Conservation (phyloP, 1,140 invertebrate genomes). For the Drosophila sechellia region DNA sequence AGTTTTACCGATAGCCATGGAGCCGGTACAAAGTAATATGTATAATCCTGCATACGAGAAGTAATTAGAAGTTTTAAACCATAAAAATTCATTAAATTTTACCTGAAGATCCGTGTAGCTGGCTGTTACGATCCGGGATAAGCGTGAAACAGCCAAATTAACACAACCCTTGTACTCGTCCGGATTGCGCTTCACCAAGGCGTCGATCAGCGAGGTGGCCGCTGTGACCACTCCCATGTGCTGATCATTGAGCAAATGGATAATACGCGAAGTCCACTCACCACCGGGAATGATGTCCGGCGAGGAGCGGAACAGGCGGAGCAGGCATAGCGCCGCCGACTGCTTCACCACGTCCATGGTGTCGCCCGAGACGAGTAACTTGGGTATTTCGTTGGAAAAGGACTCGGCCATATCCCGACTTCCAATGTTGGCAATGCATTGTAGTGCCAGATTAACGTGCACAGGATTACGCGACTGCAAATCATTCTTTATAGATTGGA, state of each 20-base stretch:
- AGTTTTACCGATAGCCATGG: conserved; percentile 99
- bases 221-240: conserved; percentile 99
- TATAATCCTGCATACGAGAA: conserved; percentile 91
- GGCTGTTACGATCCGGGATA: conserved; percentile 98
- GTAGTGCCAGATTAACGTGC: conserved; percentile 99
- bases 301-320: conserved; percentile 96
- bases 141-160: conserved; percentile 97
- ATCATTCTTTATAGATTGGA: conserved; percentile 99
- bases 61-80: background rate
- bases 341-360: conserved; percentile 99
- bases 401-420: conserved; percentile 99
- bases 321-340: conserved; percentile 97
- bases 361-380: conserved; percentile 98
- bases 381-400: conserved; percentile 99
- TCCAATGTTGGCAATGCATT: conserved; percentile 99
- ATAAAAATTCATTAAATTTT: background rate
- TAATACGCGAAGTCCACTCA: conserved; percentile 99
- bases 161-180: conserved; percentile 99
- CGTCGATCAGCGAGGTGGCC: conserved; percentile 98
- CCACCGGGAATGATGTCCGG: conserved; percentile 98
- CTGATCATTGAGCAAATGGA: conserved; percentile 99
- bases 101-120: conserved; percentile 98
- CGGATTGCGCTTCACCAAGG: conserved; percentile 98
- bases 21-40: conserved; percentile 99
- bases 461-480: conserved; percentile 98